Conservation (phyloP, 92 coral and sea anemone species). For the Palythoa caribaeorum region DNA sequence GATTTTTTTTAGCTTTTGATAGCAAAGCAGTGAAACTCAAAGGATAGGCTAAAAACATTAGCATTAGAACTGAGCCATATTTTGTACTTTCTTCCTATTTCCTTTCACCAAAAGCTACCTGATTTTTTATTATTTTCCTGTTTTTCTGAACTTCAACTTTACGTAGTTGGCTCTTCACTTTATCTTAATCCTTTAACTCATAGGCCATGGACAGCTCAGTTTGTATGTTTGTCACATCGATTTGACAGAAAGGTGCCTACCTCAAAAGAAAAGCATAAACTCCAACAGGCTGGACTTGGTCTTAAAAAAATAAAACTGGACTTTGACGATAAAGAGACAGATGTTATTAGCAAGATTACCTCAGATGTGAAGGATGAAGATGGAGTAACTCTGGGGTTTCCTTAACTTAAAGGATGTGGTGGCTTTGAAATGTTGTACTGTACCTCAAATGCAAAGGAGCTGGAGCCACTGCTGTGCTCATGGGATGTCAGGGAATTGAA, state of each 20-base stretch:
- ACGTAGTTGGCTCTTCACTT: no score
- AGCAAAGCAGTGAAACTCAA: slow-evolving; percentile 29
- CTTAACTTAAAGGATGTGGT: not conserved
- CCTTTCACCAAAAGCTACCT: slow-evolving; percentile 19
- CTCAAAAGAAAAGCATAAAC: slow-evolving; percentile 29
- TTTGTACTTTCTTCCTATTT: slow-evolving; percentile 23
- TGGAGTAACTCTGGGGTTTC: slow-evolving; percentile 46
- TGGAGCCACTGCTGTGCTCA: slow-evolving; percentile 29
- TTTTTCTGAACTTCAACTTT: no score
- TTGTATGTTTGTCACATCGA: slow-evolving; percentile 28
- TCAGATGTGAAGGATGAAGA: slow-evolving; percentile 44
- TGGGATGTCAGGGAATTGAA: slow-evolving; percentile 44
- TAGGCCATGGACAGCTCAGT: slow-evolving; percentile 41
- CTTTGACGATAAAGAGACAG: not conserved
- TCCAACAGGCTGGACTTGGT: slow-evolving; percentile 33
- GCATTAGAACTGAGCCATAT: slow-evolving; percentile 20
- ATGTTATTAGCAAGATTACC: slow-evolving; percentile 25
- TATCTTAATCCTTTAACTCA: not conserved
- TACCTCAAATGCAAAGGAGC: slow-evolving; percentile 29
- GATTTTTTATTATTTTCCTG: not conserved
- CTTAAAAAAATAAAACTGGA: slow-evolving; percentile 37
- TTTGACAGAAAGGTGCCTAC: slow-evolving; percentile 34
- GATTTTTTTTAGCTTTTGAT: slow-evolving; percentile 26
- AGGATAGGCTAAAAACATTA: slow-evolving; percentile 27
- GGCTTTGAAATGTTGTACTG: not conserved